Evolutionary conservation across 2,113 vertebrate genomes (phyloP), one percentile per base, ranked within the genome.

Genomic region (Trachemys scripta): DNA sequence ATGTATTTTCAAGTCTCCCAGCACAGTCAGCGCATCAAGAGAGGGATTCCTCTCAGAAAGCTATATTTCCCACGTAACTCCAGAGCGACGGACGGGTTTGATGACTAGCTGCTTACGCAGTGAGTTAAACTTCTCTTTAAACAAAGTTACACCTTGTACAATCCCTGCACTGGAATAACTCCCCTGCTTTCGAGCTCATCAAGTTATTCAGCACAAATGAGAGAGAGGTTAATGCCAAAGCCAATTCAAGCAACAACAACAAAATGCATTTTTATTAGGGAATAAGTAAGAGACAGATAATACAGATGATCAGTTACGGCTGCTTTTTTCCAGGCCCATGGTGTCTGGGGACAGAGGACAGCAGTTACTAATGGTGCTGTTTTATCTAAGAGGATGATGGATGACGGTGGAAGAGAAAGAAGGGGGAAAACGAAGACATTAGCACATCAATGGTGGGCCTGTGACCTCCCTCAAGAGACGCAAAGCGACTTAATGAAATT

Each of bases 401-500:
- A 97, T 92, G 91, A 85, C 82, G 85, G 89, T 69, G 87, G 97
- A 98, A 97, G 94, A 53, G 80, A 49, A 75, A 96, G 87, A 62
- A 82, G 90, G 89, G 87, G 2, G 1, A 65, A 95, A 97, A 96
- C 95, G 90, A 96, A 98, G 97, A 95, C 95, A 98, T 96, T 98
- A 98, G 97, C 98, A 98, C 98, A 98, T 98, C 98, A 98, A 96
- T 95, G 97, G 98, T 93, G 89, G 84, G 93, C 85, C 96, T 95
- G 87, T 95, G 96, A 97, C 96, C 95, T 95, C 97, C 97, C 97
- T 93, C 98, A 96, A 88, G 96, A 97, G 98, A 97, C 92, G 19
- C 20, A 90, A 98, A 98, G 96, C 96, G 95, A 96, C 96, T 98
- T 98, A 98, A 98, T 98, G 98, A 99, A 99, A 99, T 98, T 98